Evolutionary conservation across 2,113 vertebrate species (phyloP).

Genomic region (Calypte anna): DNA sequence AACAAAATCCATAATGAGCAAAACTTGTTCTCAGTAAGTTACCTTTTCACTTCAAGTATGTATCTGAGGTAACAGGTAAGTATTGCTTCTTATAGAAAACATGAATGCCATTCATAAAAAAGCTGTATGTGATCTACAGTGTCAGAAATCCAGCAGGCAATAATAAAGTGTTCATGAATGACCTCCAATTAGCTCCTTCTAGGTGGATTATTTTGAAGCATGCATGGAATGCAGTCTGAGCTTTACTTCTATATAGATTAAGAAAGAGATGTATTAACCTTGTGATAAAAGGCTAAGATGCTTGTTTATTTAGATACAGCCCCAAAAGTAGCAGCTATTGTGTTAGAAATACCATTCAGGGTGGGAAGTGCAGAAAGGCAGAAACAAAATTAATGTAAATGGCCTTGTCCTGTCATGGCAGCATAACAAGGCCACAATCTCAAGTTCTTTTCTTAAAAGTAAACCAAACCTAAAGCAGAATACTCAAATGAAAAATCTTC

Average conservation of each 20-base stretch:
- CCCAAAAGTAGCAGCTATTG: not conserved
- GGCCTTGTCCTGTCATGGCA: not conserved
- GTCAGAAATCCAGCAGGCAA: not conserved
- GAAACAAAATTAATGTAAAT: not conserved
- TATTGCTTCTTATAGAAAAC: not conserved
- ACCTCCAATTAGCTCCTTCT: not conserved
- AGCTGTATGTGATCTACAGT: not conserved
- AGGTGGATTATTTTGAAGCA: not conserved
- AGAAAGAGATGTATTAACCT: not conserved
- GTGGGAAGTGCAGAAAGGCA: not conserved
- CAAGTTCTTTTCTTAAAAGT: not conserved
- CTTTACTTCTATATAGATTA: not conserved
- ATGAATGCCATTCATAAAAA: not conserved
- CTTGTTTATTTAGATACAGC: not conserved
- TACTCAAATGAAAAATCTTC: not conserved
- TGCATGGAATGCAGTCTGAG: not conserved
- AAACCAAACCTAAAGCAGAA: not conserved
- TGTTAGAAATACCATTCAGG: not conserved
- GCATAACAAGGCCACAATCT: not conserved
- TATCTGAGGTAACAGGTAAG: not conserved
- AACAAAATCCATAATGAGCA: not conserved
- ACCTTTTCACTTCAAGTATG: not conserved
- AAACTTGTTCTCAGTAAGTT: not conserved
- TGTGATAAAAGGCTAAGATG: not conserved
- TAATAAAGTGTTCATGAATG: not conserved